Conservation (phyloP, 92 coral and sea anemone genomes). For the Heteractis magnifica region DNA sequence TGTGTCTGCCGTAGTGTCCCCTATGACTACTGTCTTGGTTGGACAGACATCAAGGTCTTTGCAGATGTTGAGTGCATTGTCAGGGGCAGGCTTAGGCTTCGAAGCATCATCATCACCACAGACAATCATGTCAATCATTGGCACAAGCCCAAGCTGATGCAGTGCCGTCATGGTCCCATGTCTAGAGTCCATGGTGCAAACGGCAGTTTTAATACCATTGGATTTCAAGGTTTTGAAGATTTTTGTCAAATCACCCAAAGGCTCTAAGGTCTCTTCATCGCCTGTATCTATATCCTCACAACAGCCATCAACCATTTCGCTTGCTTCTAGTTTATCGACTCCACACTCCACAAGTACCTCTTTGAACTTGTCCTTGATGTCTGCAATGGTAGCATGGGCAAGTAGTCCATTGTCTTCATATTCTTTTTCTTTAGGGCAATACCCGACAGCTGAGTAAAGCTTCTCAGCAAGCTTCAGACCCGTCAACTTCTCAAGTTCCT, state of each 20-base stretch:
- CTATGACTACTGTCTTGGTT: constrained; percentile 69
- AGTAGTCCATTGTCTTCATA: constrained; percentile 79
- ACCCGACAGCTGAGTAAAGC: constrained; percentile 84
- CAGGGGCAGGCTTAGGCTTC: constrained; percentile 91
- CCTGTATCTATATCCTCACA: constrained; percentile 81
- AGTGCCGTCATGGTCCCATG: constrained; percentile 88
- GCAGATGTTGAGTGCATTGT: constrained; percentile 88
- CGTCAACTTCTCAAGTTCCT: constrained; percentile 69
- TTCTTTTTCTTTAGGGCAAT: constrained; percentile 66
- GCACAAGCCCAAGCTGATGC: constrained; percentile 67
- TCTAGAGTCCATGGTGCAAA: constrained; percentile 88
- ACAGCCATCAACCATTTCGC: constrained; percentile 65
- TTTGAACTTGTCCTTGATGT: constrained; percentile 73
- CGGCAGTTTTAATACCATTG: constrained; percentile 82
- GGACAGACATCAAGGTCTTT: constrained; percentile 72
- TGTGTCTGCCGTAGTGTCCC: constrained; percentile 93
- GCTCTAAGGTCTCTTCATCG: constrained; percentile 59
- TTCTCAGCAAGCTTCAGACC: constrained; percentile 69
- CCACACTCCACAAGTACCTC: constrained; percentile 78
- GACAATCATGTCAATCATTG: constrained; percentile 73
- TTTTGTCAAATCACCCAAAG: constrained; percentile 74
- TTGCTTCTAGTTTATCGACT: constrained; percentile 44
- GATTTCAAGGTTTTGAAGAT: constrained; percentile 72
- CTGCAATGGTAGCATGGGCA: constrained; percentile 92
- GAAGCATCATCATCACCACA: constrained; percentile 85